These are phyloP conservation scores for Cylas formicarius DNA, from an alignment of 1,140 invertebrate genomes.

Conservation along the genomic window DNA sequence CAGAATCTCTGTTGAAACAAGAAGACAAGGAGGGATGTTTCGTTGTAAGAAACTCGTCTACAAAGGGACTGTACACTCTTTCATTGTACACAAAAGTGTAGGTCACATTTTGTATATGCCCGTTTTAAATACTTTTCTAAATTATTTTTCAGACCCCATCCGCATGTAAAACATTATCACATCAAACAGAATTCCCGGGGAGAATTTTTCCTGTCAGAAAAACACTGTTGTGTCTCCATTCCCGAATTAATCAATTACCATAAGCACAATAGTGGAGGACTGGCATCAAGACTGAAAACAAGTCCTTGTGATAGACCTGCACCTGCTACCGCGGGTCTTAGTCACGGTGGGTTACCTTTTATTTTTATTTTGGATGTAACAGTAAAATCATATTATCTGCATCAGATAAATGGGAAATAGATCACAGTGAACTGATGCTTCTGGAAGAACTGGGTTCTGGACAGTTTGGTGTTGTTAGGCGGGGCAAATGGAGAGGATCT, in stretches of 20 bases:
- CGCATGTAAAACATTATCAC: slow-evolving; percentile 91
- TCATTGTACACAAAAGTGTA: slow-evolving; percentile 91
- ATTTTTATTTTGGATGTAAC: slow-evolving; percentile 4
- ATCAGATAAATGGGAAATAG: slow-evolving; percentile 90
- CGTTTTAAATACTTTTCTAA: not conserved
- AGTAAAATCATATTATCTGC: slow-evolving; percentile 15
- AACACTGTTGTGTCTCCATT: slow-evolving; percentile 84
- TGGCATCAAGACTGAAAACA: slow-evolving; percentile 76
- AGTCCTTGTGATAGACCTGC: slow-evolving; percentile 79
- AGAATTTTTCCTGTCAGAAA: slow-evolving; percentile 87
- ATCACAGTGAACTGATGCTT: slow-evolving; percentile 79
- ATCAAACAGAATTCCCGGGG: slow-evolving; percentile 83
- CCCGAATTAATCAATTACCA: slow-evolving; percentile 92
- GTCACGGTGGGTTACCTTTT: slow-evolving; percentile 61
- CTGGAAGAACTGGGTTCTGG: slow-evolving; percentile 89
- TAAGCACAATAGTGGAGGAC: slow-evolving; percentile 86
- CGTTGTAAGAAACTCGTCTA: slow-evolving; percentile 90
- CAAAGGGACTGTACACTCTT: slow-evolving; percentile 87
- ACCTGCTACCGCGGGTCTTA: slow-evolving; percentile 85
- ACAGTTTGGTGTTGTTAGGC: slow-evolving; percentile 88
- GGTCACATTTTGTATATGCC: slow-evolving; percentile 43
- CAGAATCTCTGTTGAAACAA: slow-evolving; percentile 81
- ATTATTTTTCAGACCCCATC: slow-evolving; percentile 61
- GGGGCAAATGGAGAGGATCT: slow-evolving; percentile 79
- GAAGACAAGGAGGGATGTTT: slow-evolving; percentile 95